A percentile compares a stretch with the other conserved stretches of the same genome.
phyloP scores from a whole-genome alignment of 2,113 vertebrate genomes.

The Xiphias gladius region DNA sequence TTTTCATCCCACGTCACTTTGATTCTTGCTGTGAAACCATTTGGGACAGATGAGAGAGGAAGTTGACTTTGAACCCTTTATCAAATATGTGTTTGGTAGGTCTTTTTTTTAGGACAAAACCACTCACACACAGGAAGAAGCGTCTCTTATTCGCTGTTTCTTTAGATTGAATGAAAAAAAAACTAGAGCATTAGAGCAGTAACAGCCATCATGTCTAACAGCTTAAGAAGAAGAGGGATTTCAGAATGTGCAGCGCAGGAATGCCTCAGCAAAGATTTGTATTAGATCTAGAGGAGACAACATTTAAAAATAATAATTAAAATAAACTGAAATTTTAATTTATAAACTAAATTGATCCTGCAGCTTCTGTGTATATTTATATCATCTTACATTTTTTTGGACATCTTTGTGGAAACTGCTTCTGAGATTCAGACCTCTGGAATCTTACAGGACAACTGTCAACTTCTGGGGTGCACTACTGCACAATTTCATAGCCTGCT shows the following conservation, averaged over 20 bases:
- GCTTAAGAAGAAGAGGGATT: not conserved
- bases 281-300: not conserved
- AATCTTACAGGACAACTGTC: too few species aligned
- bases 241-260: not conserved
- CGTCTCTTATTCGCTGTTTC: not conserved
- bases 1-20: not conserved
- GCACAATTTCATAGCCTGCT: too few species aligned
- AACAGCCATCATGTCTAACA: not conserved
- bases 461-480: too few species aligned
- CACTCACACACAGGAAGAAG: not conserved
- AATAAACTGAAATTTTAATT: not conserved
- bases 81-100: not conserved
- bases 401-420: too few species aligned
- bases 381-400: too few species aligned
- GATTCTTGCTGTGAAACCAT: slow-evolving; percentile 10
- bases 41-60: slow-evolving; percentile 3
- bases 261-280: too few species aligned
- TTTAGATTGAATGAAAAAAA: not conserved
- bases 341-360: too few species aligned
- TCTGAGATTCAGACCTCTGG: too few species aligned
- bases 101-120: not conserved
- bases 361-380: too few species aligned
- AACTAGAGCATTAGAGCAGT: not conserved
- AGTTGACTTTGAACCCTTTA: not conserved
- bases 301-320: too few species aligned